Base-by-base conservation (phyloP, 2,888 invertebrate genomes). In the Noctua janthina region DNA sequence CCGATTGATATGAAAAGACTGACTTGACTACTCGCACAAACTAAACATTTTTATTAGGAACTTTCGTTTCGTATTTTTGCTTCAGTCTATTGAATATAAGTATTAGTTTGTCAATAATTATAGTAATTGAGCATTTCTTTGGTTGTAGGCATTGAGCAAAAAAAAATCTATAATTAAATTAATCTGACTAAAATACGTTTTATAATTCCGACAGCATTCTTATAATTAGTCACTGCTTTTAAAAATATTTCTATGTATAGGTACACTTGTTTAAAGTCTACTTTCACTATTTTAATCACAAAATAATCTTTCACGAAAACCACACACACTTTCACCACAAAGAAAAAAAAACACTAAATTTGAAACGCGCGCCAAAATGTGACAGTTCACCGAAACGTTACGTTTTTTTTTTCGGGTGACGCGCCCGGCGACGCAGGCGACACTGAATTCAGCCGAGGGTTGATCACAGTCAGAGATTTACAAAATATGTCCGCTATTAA, bases 401-500 rank as follows among this genome's bases (percentile, higher is more conserved):
- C 78, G 66, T 92, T 94, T 95, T 95, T 79, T 35, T 95, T 93
- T 94, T 92, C 95, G 93, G 92, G 95, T 95, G 94, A 89, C 94
- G 93, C 94, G 93, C 93, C 93, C 91, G 93, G 93, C 93, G 93
- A 90, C 95, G 90, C 90, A 89, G 91, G 90, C 93, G 91, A 94
- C 94, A 96, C 96, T 96, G 96, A 93, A 94, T 94, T 93, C 93
- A 94, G 92, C 85, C 89, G 94, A 95, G 95, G 95, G 94, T 95
- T 95, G 93, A 93, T 94, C 93, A 90, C 88, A 92, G 92, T 91
- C 91, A 91, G 92, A 95, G 95, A 96, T 96, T 94, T 94, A 96
- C 96, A 96, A 96, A 96, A 95, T 95, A 95, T 95, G 92, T 93
- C 91, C 87, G 94, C 96, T 95, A 96, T 95, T 96, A 96, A 96